These are phyloP conservation scores for Lithosia quadra DNA, from an alignment of 2,888 invertebrate species.

Conservation along the genomic window DNA sequence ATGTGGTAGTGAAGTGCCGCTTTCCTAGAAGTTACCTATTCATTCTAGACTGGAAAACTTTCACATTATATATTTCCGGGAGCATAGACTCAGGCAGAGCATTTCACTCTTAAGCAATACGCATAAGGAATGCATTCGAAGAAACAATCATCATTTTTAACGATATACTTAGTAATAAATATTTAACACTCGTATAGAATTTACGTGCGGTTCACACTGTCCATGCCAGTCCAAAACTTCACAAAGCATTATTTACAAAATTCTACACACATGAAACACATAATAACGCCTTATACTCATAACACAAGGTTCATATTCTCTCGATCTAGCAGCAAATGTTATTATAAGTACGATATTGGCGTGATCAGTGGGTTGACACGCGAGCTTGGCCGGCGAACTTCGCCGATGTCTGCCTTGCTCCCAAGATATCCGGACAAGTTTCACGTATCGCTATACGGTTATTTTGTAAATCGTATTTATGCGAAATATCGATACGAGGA, in stretches of 20 bases:
- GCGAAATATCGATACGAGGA: conserved; percentile 9
- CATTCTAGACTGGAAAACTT: no score
- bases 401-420: conserved; percentile 67
- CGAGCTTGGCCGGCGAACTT: conserved; percentile 69
- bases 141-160: neutral
- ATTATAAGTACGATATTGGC: conserved; percentile 67
- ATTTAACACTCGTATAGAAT: neutral
- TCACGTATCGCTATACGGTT: conserved; percentile 52
- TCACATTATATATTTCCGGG: no score
- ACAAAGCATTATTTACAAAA: conserved; percentile 42
- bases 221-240: conserved; percentile 42
- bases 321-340: neutral
- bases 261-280: neutral
- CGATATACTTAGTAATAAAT: neutral
- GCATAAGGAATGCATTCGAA: no score
- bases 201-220: conserved; percentile 37
- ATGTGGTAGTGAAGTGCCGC: no score
- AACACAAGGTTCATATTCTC: conserved; percentile 24
- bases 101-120: no score
- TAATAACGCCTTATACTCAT: conserved; percentile 21
- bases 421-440: conserved; percentile 58
- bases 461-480: conserved; percentile 57
- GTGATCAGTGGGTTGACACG: conserved; percentile 80
- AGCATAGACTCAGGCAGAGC: no score
- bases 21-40: no score